Conservation (phyloP, 2,888 invertebrate species). For the Macrophya alboannulata region DNA sequence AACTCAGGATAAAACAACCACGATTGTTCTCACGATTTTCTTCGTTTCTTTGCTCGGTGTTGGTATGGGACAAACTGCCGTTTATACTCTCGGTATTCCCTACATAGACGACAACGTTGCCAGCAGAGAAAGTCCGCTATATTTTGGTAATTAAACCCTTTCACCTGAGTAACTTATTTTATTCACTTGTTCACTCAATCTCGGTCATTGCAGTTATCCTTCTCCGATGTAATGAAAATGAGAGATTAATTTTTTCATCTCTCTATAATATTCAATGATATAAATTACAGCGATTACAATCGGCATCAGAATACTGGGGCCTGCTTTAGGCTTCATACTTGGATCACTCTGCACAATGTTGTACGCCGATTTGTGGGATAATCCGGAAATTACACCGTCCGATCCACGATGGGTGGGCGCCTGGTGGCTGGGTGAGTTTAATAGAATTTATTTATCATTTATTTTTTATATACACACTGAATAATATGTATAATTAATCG, state of each 20-base stretch:
- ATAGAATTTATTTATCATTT: background rate
- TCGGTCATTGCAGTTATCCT: background rate
- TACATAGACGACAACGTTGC: slow-evolving; percentile 97
- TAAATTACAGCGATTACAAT: slow-evolving; percentile 90
- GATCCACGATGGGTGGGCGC: slow-evolving; percentile 97
- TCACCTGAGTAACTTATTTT: background rate
- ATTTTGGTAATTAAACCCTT: slow-evolving; percentile 87
- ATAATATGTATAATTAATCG: background rate
- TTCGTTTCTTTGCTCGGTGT: slow-evolving; percentile 94
- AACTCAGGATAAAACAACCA: slow-evolving; percentile 89
- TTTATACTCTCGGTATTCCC: slow-evolving; percentile 95
- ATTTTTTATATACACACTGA: background rate
- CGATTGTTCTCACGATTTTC: slow-evolving; percentile 93
- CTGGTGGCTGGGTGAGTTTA: slow-evolving; percentile 95
- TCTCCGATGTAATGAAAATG: too few species aligned
- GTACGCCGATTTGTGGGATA: slow-evolving; percentile 90
- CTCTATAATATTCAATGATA: background rate
- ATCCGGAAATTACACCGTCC: slow-evolving; percentile 88
- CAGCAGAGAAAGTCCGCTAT: slow-evolving; percentile 94
- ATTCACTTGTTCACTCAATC: background rate
- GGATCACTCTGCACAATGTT: slow-evolving; percentile 94
- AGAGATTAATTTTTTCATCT: too few species aligned
- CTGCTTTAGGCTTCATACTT: slow-evolving; percentile 94
- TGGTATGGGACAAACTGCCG: slow-evolving; percentile 96
- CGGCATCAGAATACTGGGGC: slow-evolving; percentile 94